Base-by-base conservation (phyloP, 2,113 vertebrate genomes). In the Ceyx cyanopectus region DNA sequence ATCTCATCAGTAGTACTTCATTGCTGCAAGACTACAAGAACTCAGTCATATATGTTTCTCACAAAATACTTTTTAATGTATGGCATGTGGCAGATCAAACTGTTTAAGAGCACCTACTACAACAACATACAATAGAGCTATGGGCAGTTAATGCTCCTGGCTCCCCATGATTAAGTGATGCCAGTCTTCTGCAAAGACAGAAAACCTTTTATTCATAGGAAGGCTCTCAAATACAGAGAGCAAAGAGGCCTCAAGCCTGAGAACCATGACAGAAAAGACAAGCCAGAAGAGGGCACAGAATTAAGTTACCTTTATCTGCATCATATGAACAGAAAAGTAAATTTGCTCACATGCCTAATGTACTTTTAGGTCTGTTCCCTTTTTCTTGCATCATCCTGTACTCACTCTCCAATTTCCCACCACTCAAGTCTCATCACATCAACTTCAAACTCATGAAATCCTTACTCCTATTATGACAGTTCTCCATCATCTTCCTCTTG, bases 181-280 rank as follows among this genome's bases (percentile, higher is more conserved):
- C 61, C 56, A 19, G 8, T 10, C 60, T 58, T 27, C 57, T 56
- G 53, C 20, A 16, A 27, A 37, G 7, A 14, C 0, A 67, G 14
- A 41, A 61, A 16, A 14, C 8, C 9, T 32, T 29, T 24, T 30
- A 14, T 26, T 56, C 51, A 4, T 1, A 63, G 18, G 17, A 75
- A 40, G 51, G 34, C 22, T 79, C 57, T 37, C 7, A 43, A 56
- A 14, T 1, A 1, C 8, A 37, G 43, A 54, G n/a, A 83, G 91
- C 40, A 78, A 72, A 50, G 18, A 15, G 15, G 1, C 50, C 32
- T 67, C 0, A 0, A 32, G 68, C 53, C 32, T 51, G n/a, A 43
- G 10, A 84, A 54, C 17, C 21, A n/a, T 14, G n/a, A 81, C 60
- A 86, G 37, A 34, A 65, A 12, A 61, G 30, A 17, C 2, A 58